phyloP scores from a whole-genome alignment of 2,888 invertebrate genomes.

The Archips xylosteana region DNA sequence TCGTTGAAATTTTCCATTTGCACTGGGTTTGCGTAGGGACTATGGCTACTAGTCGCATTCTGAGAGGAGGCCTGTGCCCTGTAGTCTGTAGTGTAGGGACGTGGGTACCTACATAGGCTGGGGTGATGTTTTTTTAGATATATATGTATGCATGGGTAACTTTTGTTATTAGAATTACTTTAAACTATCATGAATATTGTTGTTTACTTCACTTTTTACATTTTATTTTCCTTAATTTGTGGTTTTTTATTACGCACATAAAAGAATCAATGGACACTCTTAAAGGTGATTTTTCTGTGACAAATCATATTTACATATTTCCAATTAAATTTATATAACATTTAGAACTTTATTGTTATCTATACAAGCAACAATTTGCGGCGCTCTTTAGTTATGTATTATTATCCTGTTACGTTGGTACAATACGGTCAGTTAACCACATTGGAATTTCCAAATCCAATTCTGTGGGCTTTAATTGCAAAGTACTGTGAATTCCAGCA shows the following conservation, averaged over 20 bases:
- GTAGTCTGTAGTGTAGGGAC: too few relatives aligned
- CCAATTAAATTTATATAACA: background rate
- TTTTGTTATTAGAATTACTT: too few relatives aligned
- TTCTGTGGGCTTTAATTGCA: background rate
- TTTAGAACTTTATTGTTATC: background rate
- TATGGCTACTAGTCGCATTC: too few relatives aligned
- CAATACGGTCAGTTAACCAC: background rate
- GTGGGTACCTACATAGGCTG: too few relatives aligned
- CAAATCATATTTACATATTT: background rate
- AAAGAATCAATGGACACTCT: background rate
- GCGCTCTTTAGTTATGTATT: background rate
- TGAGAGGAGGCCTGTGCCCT: too few relatives aligned
- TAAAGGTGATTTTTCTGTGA: background rate
- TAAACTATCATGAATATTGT: background rate
- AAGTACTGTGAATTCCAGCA: background rate
- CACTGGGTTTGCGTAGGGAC: too few relatives aligned
- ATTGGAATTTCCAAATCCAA: constrained; percentile 12
- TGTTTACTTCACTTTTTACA: background rate
- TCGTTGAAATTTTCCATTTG: too few relatives aligned
- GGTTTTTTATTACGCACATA: background rate
- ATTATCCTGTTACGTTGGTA: constrained; percentile 5
- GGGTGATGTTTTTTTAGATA: too few relatives aligned
- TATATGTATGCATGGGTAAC: too few relatives aligned
- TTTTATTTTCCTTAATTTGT: background rate
- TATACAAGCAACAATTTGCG: background rate